Evolutionary conservation across 2,797 vertebrate genomes (phyloP).

Genomic region (Mycteria americana): DNA sequence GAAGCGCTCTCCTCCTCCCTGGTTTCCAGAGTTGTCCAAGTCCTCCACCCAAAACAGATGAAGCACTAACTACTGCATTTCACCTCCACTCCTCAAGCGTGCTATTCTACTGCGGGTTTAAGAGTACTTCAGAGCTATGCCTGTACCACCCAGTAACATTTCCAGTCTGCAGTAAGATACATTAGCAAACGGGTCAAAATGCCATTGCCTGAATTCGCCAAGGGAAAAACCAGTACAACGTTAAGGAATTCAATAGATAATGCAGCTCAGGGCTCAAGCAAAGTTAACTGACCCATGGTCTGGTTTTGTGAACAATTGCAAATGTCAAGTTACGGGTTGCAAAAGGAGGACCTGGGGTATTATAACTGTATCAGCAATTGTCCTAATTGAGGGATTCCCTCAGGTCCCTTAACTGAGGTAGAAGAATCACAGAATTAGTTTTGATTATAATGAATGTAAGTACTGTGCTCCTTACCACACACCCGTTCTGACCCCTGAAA

Average conservation of each 20-base stretch:
- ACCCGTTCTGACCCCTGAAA: background rate
- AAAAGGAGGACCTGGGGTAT: background rate
- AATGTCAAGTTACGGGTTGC: background rate
- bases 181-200: background rate
- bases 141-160: background rate
- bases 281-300: background rate
- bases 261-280: background rate
- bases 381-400: background rate
- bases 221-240: background rate
- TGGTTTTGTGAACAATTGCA: background rate
- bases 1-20: background rate
- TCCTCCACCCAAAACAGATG: background rate
- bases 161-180: background rate
- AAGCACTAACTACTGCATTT: background rate
- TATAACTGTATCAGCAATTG: background rate
- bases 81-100: background rate
- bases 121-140: background rate
- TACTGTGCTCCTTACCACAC: background rate
- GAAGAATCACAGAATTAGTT: background rate
- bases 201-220: background rate
- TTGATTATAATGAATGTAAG: background rate
- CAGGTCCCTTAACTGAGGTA: background rate
- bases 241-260: background rate
- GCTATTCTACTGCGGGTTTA: background rate
- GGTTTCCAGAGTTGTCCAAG: background rate